These are phyloP conservation scores for Clistopyga incitator DNA, from an alignment of 2,888 invertebrate genomes.

Conservation along the genomic window DNA sequence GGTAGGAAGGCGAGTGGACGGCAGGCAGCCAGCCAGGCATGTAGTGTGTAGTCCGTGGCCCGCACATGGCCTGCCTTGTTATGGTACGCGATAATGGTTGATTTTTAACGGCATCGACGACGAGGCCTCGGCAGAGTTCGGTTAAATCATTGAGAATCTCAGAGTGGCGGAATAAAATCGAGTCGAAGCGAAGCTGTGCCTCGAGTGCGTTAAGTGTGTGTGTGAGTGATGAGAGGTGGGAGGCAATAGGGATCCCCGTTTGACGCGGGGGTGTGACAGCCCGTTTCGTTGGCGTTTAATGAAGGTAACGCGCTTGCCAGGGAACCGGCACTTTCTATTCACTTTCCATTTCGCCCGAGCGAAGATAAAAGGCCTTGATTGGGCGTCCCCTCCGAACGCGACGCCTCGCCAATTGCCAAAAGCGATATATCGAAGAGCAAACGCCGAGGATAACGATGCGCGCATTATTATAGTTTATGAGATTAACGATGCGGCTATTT, in stretches of 20 bases:
- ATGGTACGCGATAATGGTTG: slow-evolving; percentile 52
- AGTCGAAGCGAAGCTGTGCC: neutral
- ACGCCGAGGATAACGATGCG: neutral
- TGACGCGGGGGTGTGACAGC: slow-evolving; percentile 71
- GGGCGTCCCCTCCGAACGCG: neutral
- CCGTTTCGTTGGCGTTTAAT: slow-evolving; percentile 54
- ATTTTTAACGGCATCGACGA: slow-evolving; percentile 18
- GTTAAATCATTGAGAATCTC: neutral
- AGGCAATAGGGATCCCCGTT: slow-evolving; percentile 46
- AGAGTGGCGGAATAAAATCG: neutral
- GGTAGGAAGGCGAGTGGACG: too few species aligned
- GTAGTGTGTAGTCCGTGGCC: neutral
- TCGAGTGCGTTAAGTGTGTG: neutral
- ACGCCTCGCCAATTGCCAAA: neutral
- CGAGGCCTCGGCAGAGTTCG: neutral
- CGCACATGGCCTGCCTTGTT: slow-evolving; percentile 55
- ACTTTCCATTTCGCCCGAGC: slow-evolving; percentile 58
- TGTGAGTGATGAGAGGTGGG: slow-evolving; percentile 8
- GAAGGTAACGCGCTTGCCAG: slow-evolving; percentile 26
- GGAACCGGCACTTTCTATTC: slow-evolving; percentile 61
- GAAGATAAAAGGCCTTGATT: slow-evolving; percentile 1
- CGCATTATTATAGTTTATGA: neutral
- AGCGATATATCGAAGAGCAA: neutral
- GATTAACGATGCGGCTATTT: slow-evolving; percentile 35
- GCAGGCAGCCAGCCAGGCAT: slow-evolving; percentile 44